Percentiles rank a stretch among this genome's conserved stretches.
Evolutionary conservation across 2,797 vertebrate genomes (phyloP).

Genomic region (Poeciliopsis presidionis): DNA sequence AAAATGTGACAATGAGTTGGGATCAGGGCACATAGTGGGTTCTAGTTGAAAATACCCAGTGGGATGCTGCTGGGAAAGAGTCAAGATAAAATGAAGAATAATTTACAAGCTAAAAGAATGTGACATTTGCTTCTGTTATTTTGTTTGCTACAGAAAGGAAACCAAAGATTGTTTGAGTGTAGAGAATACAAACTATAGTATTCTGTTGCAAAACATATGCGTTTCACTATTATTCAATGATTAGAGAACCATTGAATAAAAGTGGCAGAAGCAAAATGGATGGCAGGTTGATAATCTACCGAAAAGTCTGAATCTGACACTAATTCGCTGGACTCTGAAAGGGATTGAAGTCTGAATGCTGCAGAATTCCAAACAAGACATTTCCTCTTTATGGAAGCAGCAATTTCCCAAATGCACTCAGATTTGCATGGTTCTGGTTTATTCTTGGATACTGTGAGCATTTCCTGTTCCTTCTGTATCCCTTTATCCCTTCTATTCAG

Average conservation of each 20-base stretch:
- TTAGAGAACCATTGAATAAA: no score
- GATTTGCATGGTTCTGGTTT: neutral
- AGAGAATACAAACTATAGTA: neutral
- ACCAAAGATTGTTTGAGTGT: neutral
- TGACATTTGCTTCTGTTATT: neutral
- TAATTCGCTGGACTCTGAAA: neutral
- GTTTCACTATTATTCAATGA: neutral
- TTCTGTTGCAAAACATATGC: neutral
- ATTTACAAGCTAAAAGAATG: neutral
- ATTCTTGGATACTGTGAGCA: neutral
- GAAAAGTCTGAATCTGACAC: neutral
- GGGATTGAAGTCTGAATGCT: neutral
- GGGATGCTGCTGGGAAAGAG: neutral
- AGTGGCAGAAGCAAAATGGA: neutral
- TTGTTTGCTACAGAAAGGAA: neutral
- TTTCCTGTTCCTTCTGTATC: neutral
- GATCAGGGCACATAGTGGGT: neutral
- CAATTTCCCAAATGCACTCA: neutral
- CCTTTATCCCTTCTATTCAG: constrained; percentile 10
- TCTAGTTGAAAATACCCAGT: neutral
- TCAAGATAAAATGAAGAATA: neutral
- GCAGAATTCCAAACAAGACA: neutral
- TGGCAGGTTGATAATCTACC: neutral
- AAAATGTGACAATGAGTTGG: neutral
- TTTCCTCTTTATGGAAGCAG: neutral